A percentile compares a stretch with the other conserved stretches of the same genome.
Evolutionary conservation across 2,797 vertebrate genomes (phyloP).

Genomic region (Acrossocheilus wenchowensis): DNA sequence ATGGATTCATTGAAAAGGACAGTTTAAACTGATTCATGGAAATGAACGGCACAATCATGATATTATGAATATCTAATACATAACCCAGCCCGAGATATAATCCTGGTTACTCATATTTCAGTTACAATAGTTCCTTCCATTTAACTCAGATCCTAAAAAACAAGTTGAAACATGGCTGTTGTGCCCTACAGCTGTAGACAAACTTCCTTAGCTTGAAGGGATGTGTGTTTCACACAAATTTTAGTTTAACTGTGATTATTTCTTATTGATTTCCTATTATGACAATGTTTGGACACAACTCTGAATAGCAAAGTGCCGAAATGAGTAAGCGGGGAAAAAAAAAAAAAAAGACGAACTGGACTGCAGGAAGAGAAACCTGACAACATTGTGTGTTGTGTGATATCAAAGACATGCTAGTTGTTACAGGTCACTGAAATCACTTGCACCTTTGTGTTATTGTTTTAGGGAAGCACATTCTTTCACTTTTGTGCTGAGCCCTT

Average conservation of each 20-base stretch:
- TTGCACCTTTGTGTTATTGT: conserved; percentile 12
- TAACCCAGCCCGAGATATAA: conserved; percentile 1
- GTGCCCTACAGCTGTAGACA: conserved; percentile 43
- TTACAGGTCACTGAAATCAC: conserved; percentile 17
- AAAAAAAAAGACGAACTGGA: background rate
- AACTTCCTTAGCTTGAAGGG: conserved; percentile 39
- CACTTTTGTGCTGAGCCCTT: background rate
- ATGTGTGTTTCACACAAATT: conserved; percentile 15
- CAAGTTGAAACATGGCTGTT: conserved; percentile 51
- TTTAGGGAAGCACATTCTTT: conserved; percentile 28
- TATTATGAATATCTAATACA: background rate
- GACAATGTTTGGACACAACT: background rate
- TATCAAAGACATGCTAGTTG: conserved; percentile 6
- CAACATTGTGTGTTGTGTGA: background rate
- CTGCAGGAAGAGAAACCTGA: background rate
- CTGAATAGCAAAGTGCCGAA: background rate
- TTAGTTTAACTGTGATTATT: conserved; percentile 19
- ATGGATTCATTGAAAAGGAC: background rate
- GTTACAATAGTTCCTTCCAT: conserved; percentile 47
- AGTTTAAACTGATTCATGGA: background rate
- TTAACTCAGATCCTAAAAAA: conserved; percentile 43
- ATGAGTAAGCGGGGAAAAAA: background rate
- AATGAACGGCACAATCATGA: background rate
- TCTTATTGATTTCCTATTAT: background rate
- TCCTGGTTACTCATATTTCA: conserved; percentile 42